A percentile compares a stretch with the other conserved stretches of the same genome.
Conservation (phyloP, 2,797 vertebrate genomes). For the Dermochelys coriacea region DNA sequence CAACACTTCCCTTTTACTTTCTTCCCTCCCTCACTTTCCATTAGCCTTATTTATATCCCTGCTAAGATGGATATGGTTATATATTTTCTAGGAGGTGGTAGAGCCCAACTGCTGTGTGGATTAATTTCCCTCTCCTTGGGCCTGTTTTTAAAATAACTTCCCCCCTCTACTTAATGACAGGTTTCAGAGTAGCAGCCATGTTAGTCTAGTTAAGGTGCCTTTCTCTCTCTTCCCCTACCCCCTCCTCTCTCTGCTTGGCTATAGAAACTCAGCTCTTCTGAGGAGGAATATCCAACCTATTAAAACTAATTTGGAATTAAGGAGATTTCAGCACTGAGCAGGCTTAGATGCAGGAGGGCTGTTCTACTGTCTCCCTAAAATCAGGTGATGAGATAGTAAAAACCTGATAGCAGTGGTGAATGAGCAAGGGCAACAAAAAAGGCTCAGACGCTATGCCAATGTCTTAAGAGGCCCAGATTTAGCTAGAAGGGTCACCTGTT, state of each 20-base stretch:
- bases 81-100: accelerated
- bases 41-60: neutral
- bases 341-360: neutral
- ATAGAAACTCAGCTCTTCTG: accelerated
- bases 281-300: neutral
- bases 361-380: neutral
- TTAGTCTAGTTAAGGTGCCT: no score
- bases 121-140: accelerated
- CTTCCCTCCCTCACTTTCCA: accelerated
- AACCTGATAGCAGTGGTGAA: neutral
- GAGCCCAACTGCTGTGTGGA: accelerated
- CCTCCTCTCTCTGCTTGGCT: neutral
- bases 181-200: no score
- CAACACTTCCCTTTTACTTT: accelerated
- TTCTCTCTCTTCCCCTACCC: no score
- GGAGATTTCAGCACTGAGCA: neutral
- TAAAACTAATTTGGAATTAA: neutral
- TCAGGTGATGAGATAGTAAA: neutral
- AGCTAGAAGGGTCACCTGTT: neutral
- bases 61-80: accelerated
- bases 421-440: neutral
- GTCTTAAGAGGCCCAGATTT: neutral
- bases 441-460: neutral
- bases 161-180: accelerated
- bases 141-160: neutral